These are phyloP conservation scores for Cebus imitator DNA, from an alignment of 2,113 vertebrate genomes.

Conservation along the genomic window DNA sequence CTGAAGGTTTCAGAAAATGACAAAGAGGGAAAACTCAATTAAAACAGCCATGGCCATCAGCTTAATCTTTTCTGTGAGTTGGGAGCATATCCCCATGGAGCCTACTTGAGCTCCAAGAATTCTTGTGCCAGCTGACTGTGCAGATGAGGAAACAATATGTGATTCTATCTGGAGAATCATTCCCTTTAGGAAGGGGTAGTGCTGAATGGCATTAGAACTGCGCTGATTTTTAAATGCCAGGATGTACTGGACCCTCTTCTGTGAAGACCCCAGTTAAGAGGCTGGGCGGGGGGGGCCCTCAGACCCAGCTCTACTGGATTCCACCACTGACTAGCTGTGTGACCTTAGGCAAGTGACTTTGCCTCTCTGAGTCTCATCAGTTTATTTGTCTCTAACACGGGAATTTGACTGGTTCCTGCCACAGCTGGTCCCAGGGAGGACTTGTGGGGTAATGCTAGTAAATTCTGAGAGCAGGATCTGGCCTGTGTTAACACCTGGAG, in stretches of 20 bases:
- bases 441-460: accelerated
- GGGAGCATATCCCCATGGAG: not conserved
- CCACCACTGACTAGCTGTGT: not conserved
- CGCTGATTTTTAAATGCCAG: not conserved
- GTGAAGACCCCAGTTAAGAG: not conserved
- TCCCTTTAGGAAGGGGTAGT: not conserved
- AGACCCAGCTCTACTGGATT: not conserved
- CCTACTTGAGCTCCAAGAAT: not conserved
- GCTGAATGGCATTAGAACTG: too few species aligned
- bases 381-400: not conserved
- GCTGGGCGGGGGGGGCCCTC: too few species aligned
- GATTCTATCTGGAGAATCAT: not conserved
- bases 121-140: not conserved
- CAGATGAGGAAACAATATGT: not conserved
- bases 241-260: not conserved
- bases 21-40: not conserved
- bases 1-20: not conserved
- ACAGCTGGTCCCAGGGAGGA: too few species aligned
- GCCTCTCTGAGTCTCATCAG: not conserved
- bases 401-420: not conserved
- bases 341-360: not conserved
- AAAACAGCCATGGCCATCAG: not conserved
- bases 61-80: not conserved
- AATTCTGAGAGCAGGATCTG: not conserved
- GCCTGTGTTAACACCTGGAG: not conserved